Evolutionary conservation across 2,888 invertebrate species (phyloP), one percentile per base, ranked within the genome.

Genomic region (Dioctria rufipes): DNA sequence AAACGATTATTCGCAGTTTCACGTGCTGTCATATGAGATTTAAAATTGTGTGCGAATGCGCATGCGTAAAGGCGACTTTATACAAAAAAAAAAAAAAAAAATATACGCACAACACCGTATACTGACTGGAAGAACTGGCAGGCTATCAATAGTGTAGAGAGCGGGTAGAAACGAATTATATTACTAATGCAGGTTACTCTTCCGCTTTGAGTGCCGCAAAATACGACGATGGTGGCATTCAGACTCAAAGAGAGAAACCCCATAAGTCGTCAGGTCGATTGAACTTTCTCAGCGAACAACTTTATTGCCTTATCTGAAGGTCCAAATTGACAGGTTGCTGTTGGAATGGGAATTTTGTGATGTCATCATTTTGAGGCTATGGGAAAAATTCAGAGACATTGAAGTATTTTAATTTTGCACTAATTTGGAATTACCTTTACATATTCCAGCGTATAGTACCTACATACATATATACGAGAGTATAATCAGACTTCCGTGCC

Each of bases 361-460:
- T 82, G 80, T 82, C 82, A 80, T 82, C 80, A 82, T 80, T 82
- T 82, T 82, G 80, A 78, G 82, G 80, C 80, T 80, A 78, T 82
- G 82, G 80, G 82, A 82, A 82, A 80, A 82, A 73, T 78, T 75
- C 77, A 63, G 60, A 82, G 67, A 78, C 82, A 73, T 78, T 65
- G 80, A 82, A 79, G 78, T 80, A 82, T 82, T 80, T 82, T 80
- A 82, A 80, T 80, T 80, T 82, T 82, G 80, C 80, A 79, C 82
- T 82, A 82, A 82, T 82, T 82, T 82, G 82, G 82, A 79, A 79
- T 78, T 61, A 63, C 61, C 79, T 82, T 79, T 66, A 66, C 66
- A 78, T 78, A 63, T 65, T 25, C 39, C 75, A 42, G 43, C 58
- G n/a, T n/a, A 75, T 46, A 25, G 25, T 25, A 25, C 25, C 25